Conservation (phyloP, 2,113 vertebrate genomes). For the Epinephelus cyanopodus region DNA sequence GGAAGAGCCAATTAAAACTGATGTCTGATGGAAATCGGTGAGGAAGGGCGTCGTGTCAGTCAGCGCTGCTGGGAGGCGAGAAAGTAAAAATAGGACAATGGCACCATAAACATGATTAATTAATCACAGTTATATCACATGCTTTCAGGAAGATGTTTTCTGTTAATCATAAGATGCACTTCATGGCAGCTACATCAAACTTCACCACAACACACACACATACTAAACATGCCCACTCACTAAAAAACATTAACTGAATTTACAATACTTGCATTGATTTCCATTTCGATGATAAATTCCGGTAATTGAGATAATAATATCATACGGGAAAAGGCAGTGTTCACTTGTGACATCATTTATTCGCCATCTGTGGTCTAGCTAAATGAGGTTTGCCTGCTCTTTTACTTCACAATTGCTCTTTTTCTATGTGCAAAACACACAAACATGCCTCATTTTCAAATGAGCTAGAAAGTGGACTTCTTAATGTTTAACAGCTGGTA, state of each 20-base stretch:
- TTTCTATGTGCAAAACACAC: not conserved
- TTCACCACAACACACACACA: not conserved
- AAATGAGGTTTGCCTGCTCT: slow-evolving; percentile 12
- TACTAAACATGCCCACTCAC: not conserved
- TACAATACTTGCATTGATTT: not conserved
- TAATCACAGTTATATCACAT: not conserved
- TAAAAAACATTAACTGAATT: not conserved
- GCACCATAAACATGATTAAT: not conserved
- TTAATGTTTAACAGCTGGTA: slow-evolving; percentile 66
- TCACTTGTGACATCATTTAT: slow-evolving; percentile 1
- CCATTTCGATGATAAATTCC: not conserved
- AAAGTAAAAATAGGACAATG: not conserved
- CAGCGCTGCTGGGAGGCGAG: not conserved
- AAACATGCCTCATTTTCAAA: slow-evolving; percentile 24
- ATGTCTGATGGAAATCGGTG: not conserved
- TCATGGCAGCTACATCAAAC: not conserved
- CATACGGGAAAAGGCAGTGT: not conserved
- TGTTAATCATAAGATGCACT: not conserved
- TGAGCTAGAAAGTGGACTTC: slow-evolving; percentile 33
- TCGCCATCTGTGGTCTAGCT: slow-evolving; percentile 32
- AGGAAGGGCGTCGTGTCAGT: not conserved
- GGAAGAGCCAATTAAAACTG: not conserved
- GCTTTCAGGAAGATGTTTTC: not conserved
- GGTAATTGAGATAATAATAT: not conserved
- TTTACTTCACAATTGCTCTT: slow-evolving; percentile 13